Conservation (phyloP, 2,113 vertebrate genomes). For the Engraulis encrasicolus region DNA sequence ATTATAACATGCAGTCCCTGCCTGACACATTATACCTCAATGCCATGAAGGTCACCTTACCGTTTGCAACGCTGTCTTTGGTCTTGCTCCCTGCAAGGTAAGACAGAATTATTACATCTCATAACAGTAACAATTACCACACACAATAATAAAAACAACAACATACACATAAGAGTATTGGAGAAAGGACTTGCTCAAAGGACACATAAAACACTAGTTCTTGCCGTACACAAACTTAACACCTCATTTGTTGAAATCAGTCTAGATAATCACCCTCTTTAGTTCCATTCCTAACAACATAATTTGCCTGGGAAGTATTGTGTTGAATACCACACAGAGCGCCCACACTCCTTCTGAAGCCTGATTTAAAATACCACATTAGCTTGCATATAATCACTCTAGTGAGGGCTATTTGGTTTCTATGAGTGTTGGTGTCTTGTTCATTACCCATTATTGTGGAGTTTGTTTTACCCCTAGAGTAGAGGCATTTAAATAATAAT, state of each 20-base stretch:
- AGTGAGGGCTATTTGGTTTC: not conserved
- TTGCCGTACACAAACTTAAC: no score
- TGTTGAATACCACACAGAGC: not conserved
- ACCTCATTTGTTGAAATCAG: not conserved
- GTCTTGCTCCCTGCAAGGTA: constrained; percentile 88
- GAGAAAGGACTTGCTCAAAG: no score
- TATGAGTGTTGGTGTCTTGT: not conserved
- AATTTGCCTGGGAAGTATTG: no score
- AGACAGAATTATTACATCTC: no score
- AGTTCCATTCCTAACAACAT: not conserved
- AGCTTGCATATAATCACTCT: not conserved
- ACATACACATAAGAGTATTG: not conserved
- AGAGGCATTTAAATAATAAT: not conserved
- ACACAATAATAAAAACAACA: not conserved
- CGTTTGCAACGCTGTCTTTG: constrained; percentile 92
- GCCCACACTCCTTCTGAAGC: not conserved
- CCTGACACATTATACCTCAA: no score
- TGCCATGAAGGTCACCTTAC: constrained; percentile 69
- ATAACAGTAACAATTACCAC: constrained; percentile 34
- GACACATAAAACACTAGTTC: not conserved
- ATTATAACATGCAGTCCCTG: no score
- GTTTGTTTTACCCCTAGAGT: not conserved
- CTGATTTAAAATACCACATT: not conserved
- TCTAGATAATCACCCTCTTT: not conserved
- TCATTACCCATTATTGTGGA: not conserved